Conservation (phyloP, 1,140 invertebrate genomes). For the Leptopilina clavipes region DNA sequence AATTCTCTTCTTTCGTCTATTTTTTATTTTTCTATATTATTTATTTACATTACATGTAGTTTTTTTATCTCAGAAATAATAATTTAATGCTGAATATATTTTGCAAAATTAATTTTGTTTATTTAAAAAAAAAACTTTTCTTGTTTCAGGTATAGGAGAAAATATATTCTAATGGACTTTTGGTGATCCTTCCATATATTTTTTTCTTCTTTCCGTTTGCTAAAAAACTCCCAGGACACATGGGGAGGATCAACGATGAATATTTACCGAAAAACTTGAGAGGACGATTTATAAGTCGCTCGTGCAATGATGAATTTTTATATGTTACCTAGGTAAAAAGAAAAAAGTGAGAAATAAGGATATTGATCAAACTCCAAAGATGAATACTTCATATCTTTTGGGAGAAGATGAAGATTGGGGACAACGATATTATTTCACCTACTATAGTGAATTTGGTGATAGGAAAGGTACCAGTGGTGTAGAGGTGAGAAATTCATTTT, state of each 20-base stretch:
- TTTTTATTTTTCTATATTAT: too few species aligned
- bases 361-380: constrained; percentile 45
- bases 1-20: too few species aligned
- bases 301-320: background rate
- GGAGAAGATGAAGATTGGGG: constrained; percentile 72
- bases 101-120: too few species aligned
- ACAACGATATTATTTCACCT: constrained; percentile 74
- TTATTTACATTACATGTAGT: too few species aligned
- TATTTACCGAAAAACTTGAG: constrained; percentile 19
- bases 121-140: too few species aligned
- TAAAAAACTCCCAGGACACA: background rate
- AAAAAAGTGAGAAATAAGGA: background rate
- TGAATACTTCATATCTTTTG: constrained; percentile 68
- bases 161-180: background rate
- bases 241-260: background rate
- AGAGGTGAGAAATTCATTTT: constrained; percentile 56
- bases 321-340: background rate
- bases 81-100: too few species aligned
- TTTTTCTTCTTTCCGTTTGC: background rate
- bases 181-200: background rate
- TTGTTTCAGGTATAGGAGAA: background rate
- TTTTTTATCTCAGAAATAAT: too few species aligned
- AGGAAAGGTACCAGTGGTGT: constrained; percentile 60
- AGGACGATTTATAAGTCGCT: constrained; percentile 10
- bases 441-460: constrained; percentile 75